Evolutionary conservation across 1,140 invertebrate genomes (phyloP), one percentile per base, ranked within the genome.

Genomic region (Diprion similis): DNA sequence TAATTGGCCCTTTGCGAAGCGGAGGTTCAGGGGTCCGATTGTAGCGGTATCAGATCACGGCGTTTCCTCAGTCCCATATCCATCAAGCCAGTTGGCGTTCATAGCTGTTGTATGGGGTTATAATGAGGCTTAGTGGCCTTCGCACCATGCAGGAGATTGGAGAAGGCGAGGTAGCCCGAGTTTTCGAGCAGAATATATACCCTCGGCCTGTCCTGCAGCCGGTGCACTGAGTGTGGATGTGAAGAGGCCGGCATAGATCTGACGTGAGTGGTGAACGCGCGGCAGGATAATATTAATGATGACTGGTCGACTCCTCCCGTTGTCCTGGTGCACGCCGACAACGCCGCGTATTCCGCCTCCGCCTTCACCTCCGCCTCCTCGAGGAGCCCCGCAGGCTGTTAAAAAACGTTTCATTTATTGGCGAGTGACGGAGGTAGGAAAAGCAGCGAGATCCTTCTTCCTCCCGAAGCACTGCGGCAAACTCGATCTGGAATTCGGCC

Each of bases 241-340:
- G 81, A 80, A 82, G 82, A 83, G 81, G 81, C 81, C 82, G 82
- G 83, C 83, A 79, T 82, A 84, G 83, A 83, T 84, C 81, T 83
- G 83, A 83, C 79, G 81, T 77, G 73, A 66, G 75, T 71, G 81
- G 80, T 78, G 80, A 80, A 78, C 81, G 79, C 78, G 77, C 78
- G 76, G 80, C 71, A 76, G 78, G 79, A 78, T 81, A 83, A 84
- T 83, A 84, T 84, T 84, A 84, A 84, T 83, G 83, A 84, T 84
- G 79, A 82, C 77, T 81, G 71, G 81, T 74, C 77, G 17, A 64
- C 75, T 68, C 66, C 46, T 75, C 70, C 74, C 68, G 68, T 48
- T 64, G 15, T 72, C 64, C 68, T 71, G 64, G 71, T 75, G 46
- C 76, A 74, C 72, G 75, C 71, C 70, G 74, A 71, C 78, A 76